Evolutionary conservation across 2,113 vertebrate genomes (phyloP), one percentile per base, ranked within the genome.

Genomic region (Varanus salvator): DNA sequence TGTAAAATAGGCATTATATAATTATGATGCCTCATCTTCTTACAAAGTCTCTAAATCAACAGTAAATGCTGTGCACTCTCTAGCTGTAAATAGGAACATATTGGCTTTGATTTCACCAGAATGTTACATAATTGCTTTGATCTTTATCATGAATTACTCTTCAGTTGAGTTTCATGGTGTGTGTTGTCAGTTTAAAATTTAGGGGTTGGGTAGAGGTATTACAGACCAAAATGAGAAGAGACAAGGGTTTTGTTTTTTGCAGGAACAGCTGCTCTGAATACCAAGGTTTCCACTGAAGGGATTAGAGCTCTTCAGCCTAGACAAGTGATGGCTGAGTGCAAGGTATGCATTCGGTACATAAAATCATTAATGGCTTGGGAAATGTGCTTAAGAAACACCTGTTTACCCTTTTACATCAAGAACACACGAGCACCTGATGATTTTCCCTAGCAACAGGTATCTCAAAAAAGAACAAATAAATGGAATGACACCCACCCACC

Each of bases 221-320:
- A 57, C 4, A 15, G 90, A 92, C 83, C 86, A 64, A 82, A 90
- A 90, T 90, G 87, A 84, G 72, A 84, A 69, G 64, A 89, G 88
- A 77, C 72, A 92, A 80, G 44, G 91, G 93, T 93, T 94, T 91
- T 92, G 94, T 93, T 93, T 80, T 93, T 64, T 87, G 87, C 85
- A 87, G 0, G 66, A 96, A 92, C 80, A 93, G 89, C 91, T 90
- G 66, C 90, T 95, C 90, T 95, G 94, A 96, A 95, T 93, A 92
- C 91, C 95, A 96, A 89, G 83, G 48, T 75, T 84, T 89, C 64
- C 75, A 34, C 80, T n/a, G 82, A 89, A 78, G 82, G 85, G 82
- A 80, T 85, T 85, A 84, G 60, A 11, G 74, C 88, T 89, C 88
- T 89, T 85, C 83, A 85, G 60, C 60, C 71, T 52, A 69, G 88